Base-by-base conservation (phyloP, 2,888 invertebrate species). In the Dicycla oo region DNA sequence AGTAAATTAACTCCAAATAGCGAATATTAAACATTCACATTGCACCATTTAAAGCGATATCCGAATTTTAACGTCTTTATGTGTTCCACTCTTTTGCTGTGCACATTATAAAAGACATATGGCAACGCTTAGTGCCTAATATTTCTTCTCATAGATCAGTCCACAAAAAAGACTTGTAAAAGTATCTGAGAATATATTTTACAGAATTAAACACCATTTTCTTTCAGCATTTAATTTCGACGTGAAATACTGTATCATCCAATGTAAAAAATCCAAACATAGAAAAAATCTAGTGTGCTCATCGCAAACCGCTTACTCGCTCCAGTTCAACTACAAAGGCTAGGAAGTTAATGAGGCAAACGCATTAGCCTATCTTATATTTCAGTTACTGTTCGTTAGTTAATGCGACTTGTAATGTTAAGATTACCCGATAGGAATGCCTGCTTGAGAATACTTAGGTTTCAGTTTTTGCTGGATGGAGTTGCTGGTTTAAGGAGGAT, bases 1-100 rank as follows among this genome's bases (percentile, higher is more conserved):
- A 81, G 78, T 84, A 86, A 83, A 87, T 84, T 80, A 75, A 69
- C 56, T 80, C 57, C 43, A 69, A 75, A 74, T 62, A 78, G 69
- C 61, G 71, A 73, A 71, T 68, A 66, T 81, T 65, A 73, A 69
- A 78, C 61, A 80, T 76, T 78, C 15, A 69, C 68, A 64, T 62
- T 64, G 66, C 60, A 68, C 58, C 49, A 60, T 73, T 71, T 75
- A 56, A 60, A 70, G 45, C 26, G 47, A 57, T 69, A 57, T 62
- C 49, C 38, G 49, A 69, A 51, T 62, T 57, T 20, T n/a, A 62
- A 54, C 49, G 8, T 51, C 20, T n/a, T n/a, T n/a, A n/a, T n/a
- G n/a, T n/a, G n/a, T n/a, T n/a, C n/a, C n/a, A n/a, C n/a, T n/a
- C n/a, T n/a, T n/a, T n/a, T n/a, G n/a, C n/a, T n/a, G n/a, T n/a